phyloP scores from a whole-genome alignment of 2,888 invertebrate species.

The Elegia similella region DNA sequence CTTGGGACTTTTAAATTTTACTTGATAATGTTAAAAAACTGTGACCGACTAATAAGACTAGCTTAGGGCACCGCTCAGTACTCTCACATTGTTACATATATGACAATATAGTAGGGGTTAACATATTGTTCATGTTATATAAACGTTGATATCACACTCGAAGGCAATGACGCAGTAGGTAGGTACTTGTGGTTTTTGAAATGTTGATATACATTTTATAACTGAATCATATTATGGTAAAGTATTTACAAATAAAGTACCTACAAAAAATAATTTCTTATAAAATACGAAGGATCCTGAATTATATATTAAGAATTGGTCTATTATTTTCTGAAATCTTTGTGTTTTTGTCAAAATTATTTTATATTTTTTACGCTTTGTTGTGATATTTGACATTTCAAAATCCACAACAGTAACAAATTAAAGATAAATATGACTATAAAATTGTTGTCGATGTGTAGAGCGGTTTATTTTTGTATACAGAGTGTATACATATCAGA shows the following conservation, averaged over 20 bases:
- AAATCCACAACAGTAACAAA: slow-evolving; percentile 22
- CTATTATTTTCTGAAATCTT: no score
- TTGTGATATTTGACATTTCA: neutral
- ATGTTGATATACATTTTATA: slow-evolving; percentile 1
- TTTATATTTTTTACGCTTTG: no score
- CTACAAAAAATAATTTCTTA: no score
- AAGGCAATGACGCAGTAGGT: slow-evolving; percentile 49
- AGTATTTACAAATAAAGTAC: no score
- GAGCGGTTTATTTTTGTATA: slow-evolving; percentile 78
- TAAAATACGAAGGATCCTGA: no score
- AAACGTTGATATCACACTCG: slow-evolving; percentile 33
- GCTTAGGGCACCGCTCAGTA: slow-evolving; percentile 38
- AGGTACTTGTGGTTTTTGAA: slow-evolving; percentile 33
- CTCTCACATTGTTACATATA: slow-evolving; percentile 46
- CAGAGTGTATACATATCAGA: slow-evolving; percentile 73
- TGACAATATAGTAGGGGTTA: slow-evolving; percentile 64
- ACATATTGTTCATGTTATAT: slow-evolving; percentile 36
- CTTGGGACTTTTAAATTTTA: no score
- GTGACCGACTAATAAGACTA: slow-evolving; percentile 22
- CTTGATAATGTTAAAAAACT: neutral
- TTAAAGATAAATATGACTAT: slow-evolving; percentile 24
- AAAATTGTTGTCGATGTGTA: slow-evolving; percentile 60
- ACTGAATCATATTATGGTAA: no score
- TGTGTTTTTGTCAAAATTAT: no score
- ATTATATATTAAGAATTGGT: no score